phyloP scores from a whole-genome alignment of 1,140 invertebrate species.

The Eupristina koningsbergeri region DNA sequence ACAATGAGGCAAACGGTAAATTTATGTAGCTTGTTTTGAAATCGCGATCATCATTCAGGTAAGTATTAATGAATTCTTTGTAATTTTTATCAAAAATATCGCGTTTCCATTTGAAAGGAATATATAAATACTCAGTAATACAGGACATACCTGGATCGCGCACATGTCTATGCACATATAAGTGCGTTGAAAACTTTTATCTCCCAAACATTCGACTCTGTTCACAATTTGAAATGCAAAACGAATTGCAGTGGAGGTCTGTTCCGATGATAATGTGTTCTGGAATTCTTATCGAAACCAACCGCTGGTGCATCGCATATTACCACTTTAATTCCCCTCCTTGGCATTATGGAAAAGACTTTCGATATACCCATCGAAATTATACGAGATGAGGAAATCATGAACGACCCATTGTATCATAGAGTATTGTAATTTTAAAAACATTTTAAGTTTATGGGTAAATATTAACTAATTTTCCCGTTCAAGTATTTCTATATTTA shows the following conservation, averaged over 20 bases:
- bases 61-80: no score
- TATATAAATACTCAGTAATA: neutral
- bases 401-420: conserved; percentile 23
- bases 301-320: conserved; percentile 4
- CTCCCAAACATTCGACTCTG: neutral
- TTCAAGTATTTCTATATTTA: no score
- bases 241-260: conserved; percentile 13
- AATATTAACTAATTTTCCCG: neutral
- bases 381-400: conserved; percentile 3
- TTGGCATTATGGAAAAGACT: conserved; percentile 7
- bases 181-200: neutral
- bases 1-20: neutral
- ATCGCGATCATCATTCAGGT: neutral
- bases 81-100: neutral
- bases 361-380: conserved; percentile 2
- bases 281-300: conserved; percentile 18
- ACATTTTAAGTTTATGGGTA: neutral
- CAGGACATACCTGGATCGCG: conserved; percentile 1
- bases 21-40: neutral
- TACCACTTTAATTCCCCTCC: conserved; percentile 37
- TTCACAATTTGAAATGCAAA: conserved; percentile 48
- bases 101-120: neutral
- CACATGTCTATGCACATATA: neutral
- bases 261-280: conserved; percentile 16
- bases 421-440: neutral